phyloP scores from a whole-genome alignment of 2,888 invertebrate species.

The Acanthosepion esculentum region DNA sequence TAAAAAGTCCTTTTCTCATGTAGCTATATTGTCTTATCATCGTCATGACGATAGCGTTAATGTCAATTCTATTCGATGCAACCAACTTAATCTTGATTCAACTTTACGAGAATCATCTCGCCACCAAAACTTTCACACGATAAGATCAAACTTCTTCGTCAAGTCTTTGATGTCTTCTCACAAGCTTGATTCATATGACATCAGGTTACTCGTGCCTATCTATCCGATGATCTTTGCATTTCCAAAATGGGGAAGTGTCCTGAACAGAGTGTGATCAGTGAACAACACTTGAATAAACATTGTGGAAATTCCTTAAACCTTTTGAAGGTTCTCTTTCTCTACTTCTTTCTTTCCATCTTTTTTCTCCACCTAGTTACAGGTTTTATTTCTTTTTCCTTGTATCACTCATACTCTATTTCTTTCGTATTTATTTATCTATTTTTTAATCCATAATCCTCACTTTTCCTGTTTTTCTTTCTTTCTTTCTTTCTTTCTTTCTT shows the following conservation, averaged over 20 bases:
- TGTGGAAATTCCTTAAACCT: neutral
- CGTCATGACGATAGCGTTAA: neutral
- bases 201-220: neutral
- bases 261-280: neutral
- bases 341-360: neutral
- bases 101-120: neutral
- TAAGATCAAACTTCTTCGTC: neutral
- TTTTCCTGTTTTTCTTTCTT: neutral
- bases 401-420: neutral
- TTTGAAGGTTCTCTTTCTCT: neutral
- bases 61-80: neutral
- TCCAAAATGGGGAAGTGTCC: neutral
- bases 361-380: neutral
- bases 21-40: neutral
- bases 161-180: neutral
- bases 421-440: too few relatives aligned
- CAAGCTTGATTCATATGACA: neutral
- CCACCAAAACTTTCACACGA: neutral
- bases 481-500: neutral
- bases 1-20: too few relatives aligned
- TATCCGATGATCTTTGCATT: neutral
- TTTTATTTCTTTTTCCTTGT: neutral
- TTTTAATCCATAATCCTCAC: neutral
- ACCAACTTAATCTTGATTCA: neutral
- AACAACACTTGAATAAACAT: neutral